Conservation (phyloP, 2,797 vertebrate species). For the Typhlichthys eigenmanni region DNA sequence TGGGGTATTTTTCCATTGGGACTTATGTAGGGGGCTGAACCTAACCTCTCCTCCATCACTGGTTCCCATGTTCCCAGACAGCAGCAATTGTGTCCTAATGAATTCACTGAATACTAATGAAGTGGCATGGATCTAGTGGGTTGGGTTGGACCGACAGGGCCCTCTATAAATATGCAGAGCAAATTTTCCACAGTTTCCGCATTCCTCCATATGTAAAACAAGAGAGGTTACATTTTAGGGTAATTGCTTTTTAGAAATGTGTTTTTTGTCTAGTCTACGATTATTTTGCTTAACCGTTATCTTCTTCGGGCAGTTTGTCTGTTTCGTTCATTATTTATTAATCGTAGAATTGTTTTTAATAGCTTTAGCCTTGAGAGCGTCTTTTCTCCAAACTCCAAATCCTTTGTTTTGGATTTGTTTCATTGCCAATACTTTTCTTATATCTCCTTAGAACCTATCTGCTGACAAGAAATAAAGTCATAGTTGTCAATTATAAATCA, state of each 20-base stretch:
- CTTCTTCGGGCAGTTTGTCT: slow-evolving; percentile 36
- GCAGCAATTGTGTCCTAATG: slow-evolving; percentile 75
- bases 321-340: slow-evolving; percentile 42
- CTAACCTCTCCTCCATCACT: slow-evolving; percentile 66
- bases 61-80: slow-evolving; percentile 73
- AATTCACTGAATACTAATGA: slow-evolving; percentile 81
- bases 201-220: slow-evolving; percentile 33
- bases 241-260: slow-evolving; percentile 19
- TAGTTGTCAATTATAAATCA: slow-evolving; percentile 65
- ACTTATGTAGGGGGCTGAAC: slow-evolving; percentile 52
- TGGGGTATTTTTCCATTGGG: slow-evolving; percentile 18
- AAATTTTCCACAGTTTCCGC: slow-evolving; percentile 25
- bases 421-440: too few relatives aligned
- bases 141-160: slow-evolving; percentile 53
- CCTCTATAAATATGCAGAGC: slow-evolving; percentile 56
- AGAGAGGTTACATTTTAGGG: slow-evolving; percentile 23
- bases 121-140: slow-evolving; percentile 64
- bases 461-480: too few relatives aligned
- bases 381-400: too few relatives aligned
- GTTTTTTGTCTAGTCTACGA: not conserved
- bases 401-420: too few relatives aligned
- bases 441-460: too few relatives aligned
- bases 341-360: too few relatives aligned
- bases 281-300: slow-evolving; percentile 21
- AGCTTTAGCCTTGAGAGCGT: too few relatives aligned